Evolutionary conservation across 2,797 vertebrate species (phyloP).

Genomic region (Hypotaenidia okinawae): DNA sequence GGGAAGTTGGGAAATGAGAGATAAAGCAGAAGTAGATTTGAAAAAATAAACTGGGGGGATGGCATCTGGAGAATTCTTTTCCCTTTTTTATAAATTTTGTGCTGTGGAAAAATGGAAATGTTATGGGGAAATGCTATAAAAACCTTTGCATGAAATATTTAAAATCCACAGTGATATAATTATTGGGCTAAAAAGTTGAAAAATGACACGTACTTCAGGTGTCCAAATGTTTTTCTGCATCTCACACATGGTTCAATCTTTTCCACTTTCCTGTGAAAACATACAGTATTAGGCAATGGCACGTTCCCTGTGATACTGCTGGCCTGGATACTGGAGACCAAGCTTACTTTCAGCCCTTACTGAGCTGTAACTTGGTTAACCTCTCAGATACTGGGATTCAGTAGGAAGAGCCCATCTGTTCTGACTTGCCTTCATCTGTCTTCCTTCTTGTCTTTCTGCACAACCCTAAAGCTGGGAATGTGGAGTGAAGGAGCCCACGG

Average conservation of each 20-base stretch:
- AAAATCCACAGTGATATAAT: neutral
- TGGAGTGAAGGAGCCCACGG: neutral
- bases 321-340: neutral
- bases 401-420: neutral
- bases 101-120: neutral
- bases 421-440: neutral
- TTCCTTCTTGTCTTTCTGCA: neutral
- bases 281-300: neutral
- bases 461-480: neutral
- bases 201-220: neutral
- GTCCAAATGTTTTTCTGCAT: neutral
- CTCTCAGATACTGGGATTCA: neutral
- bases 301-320: neutral
- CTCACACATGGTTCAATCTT: neutral
- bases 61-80: neutral
- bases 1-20: neutral
- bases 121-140: neutral
- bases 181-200: neutral
- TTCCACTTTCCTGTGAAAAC: neutral
- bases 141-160: neutral
- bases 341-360: neutral
- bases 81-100: neutral
- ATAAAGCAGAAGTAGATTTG: neutral
- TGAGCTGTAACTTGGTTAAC: neutral
- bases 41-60: neutral